These are phyloP conservation scores for Sisor rabdophorus DNA, from an alignment of 2,113 vertebrate species.

Conservation along the genomic window DNA sequence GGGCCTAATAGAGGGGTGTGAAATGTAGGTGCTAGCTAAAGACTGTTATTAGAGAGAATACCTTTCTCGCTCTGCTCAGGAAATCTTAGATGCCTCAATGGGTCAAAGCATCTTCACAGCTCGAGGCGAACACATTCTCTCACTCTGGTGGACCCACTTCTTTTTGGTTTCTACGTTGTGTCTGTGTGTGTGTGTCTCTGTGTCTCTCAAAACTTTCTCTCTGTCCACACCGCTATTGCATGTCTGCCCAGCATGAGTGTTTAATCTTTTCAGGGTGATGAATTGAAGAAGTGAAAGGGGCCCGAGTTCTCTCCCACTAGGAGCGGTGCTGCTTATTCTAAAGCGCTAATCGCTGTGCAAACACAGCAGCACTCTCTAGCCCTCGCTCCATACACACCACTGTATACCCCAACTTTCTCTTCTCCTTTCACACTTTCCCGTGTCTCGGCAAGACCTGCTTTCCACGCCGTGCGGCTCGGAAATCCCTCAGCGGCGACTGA, in stretches of 20 bases:
- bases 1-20: conserved; percentile 48
- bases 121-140: conserved; percentile 29
- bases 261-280: conserved; percentile 99
- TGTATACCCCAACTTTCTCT: conserved; percentile 80
- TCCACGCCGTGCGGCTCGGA: conserved; percentile 55
- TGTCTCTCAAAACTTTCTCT: conserved; percentile 76
- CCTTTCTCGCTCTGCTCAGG: conserved; percentile 39
- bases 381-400: conserved; percentile 87
- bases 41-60: conserved; percentile 50
- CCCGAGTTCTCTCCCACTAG: conserved; percentile 91
- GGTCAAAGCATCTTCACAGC: conserved; percentile 60
- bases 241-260: conserved; percentile 99
- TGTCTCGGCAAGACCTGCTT: conserved; percentile 56
- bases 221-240: conserved; percentile 94
- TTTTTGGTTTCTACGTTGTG: conserved; percentile 27
- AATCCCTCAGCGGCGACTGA: conserved; percentile 44
- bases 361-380: conserved; percentile 95
- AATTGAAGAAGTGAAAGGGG: conserved; percentile 98
- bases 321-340: conserved; percentile 98
- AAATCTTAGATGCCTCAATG: conserved; percentile 59
- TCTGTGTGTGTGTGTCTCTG: conserved; percentile 8
- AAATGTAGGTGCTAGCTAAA: conserved; percentile 42
- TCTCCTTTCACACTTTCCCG: conserved; percentile 49
- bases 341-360: conserved; percentile 99
- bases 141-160: not conserved